Evolutionary conservation across 2,797 vertebrate species (phyloP), one percentile per base, ranked within the genome.

Genomic region (Heteromormyrus szaboi): DNA sequence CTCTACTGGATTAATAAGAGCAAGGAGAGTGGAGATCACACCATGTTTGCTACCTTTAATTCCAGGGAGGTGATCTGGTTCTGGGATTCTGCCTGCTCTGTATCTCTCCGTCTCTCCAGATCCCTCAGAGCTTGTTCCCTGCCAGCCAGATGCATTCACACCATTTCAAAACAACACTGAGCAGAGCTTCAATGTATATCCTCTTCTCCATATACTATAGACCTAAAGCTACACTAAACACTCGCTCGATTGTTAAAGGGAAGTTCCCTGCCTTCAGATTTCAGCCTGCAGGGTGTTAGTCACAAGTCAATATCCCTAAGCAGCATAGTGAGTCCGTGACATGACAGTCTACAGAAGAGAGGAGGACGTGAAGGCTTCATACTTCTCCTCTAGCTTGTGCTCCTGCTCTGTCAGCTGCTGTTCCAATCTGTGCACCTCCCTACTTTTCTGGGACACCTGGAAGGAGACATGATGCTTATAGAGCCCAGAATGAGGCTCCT

Each of bases 341-440:
- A 6, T 29, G 37, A 29, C 4, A 54, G 76, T 53, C 4, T 54
- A 25, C 14, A 29, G 8, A 2, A 7, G 46, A 19, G 14, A 11
- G 19, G 29, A 76, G 9, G 29, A 88, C 33, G 12, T 48, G 33
- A 91, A 0, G 2, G 41, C 44, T 22, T 53, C 93, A 87, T 91
- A 95, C 95, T 91, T 95, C 89, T 94, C 90, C 29, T 86, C 91
- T 54, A 95, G 87, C 85, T 96, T 92, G 59, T 93, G 90, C 48
- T 95, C 94, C 89, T 88, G 93, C 9, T 93, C 89, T 62, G 86
- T 25, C 76, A 95, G 91, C 62, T 92, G 90, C 84, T 93, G 90
- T 89, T 93, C 94, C 91, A 95, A 89, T 29, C 90, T 92, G 89
- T 93, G 87, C 53, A 93, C 90, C 76, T 95, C 92, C 0, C 25